Evolutionary conservation across 1,140 invertebrate genomes (phyloP), one percentile per base, ranked within the genome.

Genomic region (Kradibia gibbosae): DNA sequence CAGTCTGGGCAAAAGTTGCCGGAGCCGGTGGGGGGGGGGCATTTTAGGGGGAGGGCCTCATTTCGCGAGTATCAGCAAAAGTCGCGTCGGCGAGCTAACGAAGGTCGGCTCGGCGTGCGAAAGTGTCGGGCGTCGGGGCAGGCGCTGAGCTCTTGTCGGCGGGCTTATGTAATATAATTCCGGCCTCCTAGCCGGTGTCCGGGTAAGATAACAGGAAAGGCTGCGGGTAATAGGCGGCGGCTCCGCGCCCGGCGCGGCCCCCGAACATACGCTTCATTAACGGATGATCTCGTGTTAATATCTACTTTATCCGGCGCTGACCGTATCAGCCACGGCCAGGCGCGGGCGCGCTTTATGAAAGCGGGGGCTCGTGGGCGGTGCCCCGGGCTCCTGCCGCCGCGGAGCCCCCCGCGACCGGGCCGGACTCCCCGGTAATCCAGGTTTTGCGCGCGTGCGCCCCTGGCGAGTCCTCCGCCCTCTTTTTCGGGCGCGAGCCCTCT

Each of bases 221-320:
- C 88, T 90, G 88, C 87, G 89, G 87, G 90, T 90, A 90, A 90
- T 90, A 90, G 90, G 87, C 85, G 88, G 87, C 87, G 88, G 87
- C 83, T 83, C 79, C 82, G 83, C 83, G 83, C 80, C n/a, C n/a
- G n/a, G n/a, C n/a, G n/a, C 57, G 83, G 82, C 83, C 60, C 25
- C 81, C 78, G 88, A 91, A 91, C 91, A 91, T 91, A 91, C 91
- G 91, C 90, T 91, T 91, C 91, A 91, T 91, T 91, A 91, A 91
- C 91, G 91, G 91, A 91, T 91, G 89, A 91, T 91, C 90, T 91
- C 90, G 89, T 91, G 91, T 91, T 91, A 91, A 91, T 91, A 91
- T 91, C 90, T 91, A 91, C 90, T 91, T 91, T 91, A 91, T 91
- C 75, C 75, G 57, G 31, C 31, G 76, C 81, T 74, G 81, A 82